Conservation (phyloP, 1,140 invertebrate species). For the Rhynchophorus ferrugineus region DNA sequence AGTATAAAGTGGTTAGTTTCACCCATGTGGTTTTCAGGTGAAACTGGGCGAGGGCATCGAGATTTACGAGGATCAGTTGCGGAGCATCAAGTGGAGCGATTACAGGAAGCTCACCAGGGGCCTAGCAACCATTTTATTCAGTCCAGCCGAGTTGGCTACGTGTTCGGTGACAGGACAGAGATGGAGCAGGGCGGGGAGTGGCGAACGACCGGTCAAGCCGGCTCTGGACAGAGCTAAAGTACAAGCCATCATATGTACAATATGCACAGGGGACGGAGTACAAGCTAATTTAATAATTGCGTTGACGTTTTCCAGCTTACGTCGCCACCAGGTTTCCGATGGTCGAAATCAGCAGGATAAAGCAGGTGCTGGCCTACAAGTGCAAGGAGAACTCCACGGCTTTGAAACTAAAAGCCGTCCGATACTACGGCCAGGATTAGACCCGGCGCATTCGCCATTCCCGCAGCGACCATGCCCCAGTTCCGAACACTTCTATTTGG, state of each 20-base stretch:
- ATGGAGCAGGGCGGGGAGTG: constrained; percentile 62
- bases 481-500: no score
- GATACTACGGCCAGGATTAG: constrained; percentile 51
- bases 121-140: constrained; percentile 63
- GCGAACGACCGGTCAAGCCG: constrained; percentile 62
- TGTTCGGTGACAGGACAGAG: constrained; percentile 67
- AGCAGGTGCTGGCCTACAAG: constrained; percentile 67
- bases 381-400: constrained; percentile 70
- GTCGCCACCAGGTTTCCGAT: constrained; percentile 63
- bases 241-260: constrained; percentile 63
- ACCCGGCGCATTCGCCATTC: no score
- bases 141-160: constrained; percentile 61
- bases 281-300: no score
- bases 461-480: no score
- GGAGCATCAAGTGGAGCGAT: constrained; percentile 64
- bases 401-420: constrained; percentile 61
- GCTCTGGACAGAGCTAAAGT: constrained; percentile 62
- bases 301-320: constrained; percentile 53
- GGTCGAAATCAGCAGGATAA: constrained; percentile 63
- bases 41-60: constrained; percentile 64
- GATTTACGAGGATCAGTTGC: constrained; percentile 59
- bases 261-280: no score
- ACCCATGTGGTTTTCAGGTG: constrained; percentile 53
- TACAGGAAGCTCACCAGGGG: constrained; percentile 64
- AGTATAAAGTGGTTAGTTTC: not conserved